phyloP scores from a whole-genome alignment of 2,888 invertebrate species.

The Mesorhabditis belari region DNA sequence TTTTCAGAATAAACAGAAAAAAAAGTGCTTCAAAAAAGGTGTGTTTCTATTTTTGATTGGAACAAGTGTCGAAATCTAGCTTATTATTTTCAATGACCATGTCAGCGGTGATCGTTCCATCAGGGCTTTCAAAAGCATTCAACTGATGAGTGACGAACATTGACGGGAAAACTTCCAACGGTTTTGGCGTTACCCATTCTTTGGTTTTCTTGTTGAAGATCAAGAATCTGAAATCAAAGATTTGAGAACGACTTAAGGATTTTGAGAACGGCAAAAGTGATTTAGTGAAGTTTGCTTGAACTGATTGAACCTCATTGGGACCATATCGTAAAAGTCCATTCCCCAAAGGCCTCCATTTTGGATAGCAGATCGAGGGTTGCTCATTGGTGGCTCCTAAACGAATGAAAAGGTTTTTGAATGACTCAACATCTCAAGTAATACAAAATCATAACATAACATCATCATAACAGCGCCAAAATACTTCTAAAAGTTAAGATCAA shows the following conservation, averaged over 20 bases:
- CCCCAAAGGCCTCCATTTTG: conserved; percentile 52
- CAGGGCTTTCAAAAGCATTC: conserved; percentile 48
- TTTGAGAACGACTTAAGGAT: not conserved
- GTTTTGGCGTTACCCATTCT: conserved; percentile 43
- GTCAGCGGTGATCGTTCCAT: conserved; percentile 48
- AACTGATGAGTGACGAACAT: conserved; percentile 53
- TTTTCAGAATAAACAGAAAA: not conserved
- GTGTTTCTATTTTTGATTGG: no score
- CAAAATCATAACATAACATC: not conserved
- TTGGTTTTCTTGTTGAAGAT: conserved; percentile 50
- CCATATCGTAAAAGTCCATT: conserved; percentile 52
- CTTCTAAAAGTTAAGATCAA: no score
- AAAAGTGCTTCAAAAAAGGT: not conserved
- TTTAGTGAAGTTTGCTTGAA: not conserved
- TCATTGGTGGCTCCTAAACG: conserved; percentile 45
- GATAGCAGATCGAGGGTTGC: conserved; percentile 37
- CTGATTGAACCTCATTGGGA: conserved; percentile 47
- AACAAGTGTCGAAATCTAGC: not conserved
- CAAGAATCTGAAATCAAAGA: conserved; percentile 41
- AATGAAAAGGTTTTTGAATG: no score
- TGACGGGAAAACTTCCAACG: conserved; percentile 51
- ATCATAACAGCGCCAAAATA: not conserved
- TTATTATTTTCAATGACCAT: conserved; percentile 31
- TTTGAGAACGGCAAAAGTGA: not conserved
- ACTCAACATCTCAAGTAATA: not conserved